Conservation (phyloP, 2,113 vertebrate genomes). For the Naja naja region DNA sequence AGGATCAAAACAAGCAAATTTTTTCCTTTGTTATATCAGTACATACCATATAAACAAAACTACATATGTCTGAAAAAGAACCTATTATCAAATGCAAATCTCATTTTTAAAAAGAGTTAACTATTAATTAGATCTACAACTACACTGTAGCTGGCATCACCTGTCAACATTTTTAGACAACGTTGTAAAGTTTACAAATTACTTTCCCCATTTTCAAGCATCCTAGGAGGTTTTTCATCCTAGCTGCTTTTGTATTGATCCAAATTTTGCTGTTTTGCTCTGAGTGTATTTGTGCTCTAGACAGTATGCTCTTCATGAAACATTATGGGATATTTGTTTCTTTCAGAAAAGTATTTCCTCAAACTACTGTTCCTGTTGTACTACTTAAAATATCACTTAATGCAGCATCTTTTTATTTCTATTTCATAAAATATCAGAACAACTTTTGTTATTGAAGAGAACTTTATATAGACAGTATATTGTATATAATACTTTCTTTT, state of each 20-base stretch:
- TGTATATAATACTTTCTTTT: not conserved
- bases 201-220: not conserved
- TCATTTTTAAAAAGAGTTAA: not conserved
- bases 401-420: not conserved
- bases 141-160: not conserved
- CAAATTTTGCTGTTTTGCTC: not conserved
- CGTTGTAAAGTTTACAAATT: not conserved
- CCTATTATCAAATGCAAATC: not conserved
- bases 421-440: not conserved
- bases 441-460: not conserved
- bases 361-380: not conserved
- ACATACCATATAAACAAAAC: not conserved
- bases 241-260: not conserved
- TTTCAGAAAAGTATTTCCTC: not conserved
- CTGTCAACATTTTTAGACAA: not conserved
- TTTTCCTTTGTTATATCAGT: not conserved
- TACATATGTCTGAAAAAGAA: not conserved
- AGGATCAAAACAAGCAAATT: no score
- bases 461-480: not conserved
- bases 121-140: not conserved
- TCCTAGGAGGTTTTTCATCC: not conserved
- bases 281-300: not conserved
- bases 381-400: not conserved
- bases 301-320: not conserved
- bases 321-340: not conserved